Conservation (phyloP, 2,888 invertebrate genomes). For the Xylota sylvarum region DNA sequence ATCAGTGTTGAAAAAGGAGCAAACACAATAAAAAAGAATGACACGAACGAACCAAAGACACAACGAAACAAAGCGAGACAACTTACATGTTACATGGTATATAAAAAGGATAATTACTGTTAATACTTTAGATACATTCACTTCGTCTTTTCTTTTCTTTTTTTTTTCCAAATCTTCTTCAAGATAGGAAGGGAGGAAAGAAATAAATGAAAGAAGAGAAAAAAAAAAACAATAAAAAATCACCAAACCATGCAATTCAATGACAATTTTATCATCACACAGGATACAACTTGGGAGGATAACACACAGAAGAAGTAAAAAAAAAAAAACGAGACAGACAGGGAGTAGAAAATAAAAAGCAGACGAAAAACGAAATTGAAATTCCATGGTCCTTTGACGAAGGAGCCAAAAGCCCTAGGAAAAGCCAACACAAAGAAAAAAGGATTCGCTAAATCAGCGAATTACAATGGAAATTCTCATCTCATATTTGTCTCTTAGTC, state of each 20-base stretch:
- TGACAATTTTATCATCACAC: constrained; percentile 66
- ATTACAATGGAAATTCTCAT: constrained; percentile 53
- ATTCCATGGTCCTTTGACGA: constrained; percentile 53
- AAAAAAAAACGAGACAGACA: neutral
- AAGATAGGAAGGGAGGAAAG: neutral
- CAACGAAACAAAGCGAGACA: constrained; percentile 20
- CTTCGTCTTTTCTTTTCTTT: constrained; percentile 25
- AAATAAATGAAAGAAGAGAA: neutral
- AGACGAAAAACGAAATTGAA: constrained; percentile 47
- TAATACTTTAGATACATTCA: constrained; percentile 66
- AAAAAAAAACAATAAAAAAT: constrained; percentile 64
- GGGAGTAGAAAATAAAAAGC: constrained; percentile 2
- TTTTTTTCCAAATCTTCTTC: constrained; percentile 5
- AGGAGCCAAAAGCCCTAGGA: constrained; percentile 6
- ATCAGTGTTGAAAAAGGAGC: constrained; percentile 14
- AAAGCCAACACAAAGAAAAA: constrained; percentile 11
- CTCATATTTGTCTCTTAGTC: constrained; percentile 35
- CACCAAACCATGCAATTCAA: constrained; percentile 63
- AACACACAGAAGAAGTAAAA: constrained; percentile 1
- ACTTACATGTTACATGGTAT: constrained; percentile 54
- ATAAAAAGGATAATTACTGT: constrained; percentile 72
- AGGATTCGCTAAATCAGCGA: constrained; percentile 64
- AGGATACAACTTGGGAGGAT: constrained; percentile 26
- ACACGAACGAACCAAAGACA: constrained; percentile 31
- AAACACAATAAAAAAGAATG: constrained; percentile 10